These are phyloP conservation scores for Scaptomyza reducta DNA, from an alignment of 2,888 invertebrate genomes.

Conservation along the genomic window DNA sequence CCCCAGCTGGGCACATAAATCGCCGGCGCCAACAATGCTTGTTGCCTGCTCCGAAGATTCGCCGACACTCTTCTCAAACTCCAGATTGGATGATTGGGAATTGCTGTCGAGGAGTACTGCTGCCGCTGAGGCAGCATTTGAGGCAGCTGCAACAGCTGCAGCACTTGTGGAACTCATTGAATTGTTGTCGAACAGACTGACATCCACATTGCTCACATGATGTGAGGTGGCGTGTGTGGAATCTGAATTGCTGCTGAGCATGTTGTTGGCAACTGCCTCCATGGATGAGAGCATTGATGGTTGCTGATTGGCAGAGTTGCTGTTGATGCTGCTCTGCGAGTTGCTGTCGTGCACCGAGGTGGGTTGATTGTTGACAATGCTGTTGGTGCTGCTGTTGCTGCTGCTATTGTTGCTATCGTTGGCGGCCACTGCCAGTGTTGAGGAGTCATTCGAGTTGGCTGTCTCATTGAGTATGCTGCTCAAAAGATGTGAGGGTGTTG, in stretches of 20 bases:
- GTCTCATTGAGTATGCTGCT: conserved; percentile 82
- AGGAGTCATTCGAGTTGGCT: conserved; percentile 83
- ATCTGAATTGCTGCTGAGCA: conserved; percentile 81
- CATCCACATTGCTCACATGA: conserved; percentile 69
- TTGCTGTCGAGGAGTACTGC: conserved; percentile 81
- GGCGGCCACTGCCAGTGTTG: conserved; percentile 82
- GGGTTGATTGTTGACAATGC: conserved; percentile 84
- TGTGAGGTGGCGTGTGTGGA: conserved; percentile 66
- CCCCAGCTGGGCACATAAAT: conserved; percentile 41
- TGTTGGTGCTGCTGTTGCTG: conserved; percentile 83
- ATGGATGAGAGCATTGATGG: conserved; percentile 65
- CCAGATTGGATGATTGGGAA: conserved; percentile 77
- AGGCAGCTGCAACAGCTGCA: conserved; percentile 70
- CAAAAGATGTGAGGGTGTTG: conserved; percentile 76
- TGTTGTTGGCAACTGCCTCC: conserved; percentile 56
- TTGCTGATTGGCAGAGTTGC: conserved; percentile 74
- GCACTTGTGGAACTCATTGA: conserved; percentile 82
- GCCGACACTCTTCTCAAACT: conserved; percentile 61
- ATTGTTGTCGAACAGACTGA: conserved; percentile 79
- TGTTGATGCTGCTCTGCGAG: conserved; percentile 83
- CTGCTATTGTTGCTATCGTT: conserved; percentile 84
- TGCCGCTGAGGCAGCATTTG: conserved; percentile 73
- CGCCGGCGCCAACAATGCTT: conserved; percentile 5
- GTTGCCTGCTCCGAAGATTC: conserved; percentile 37
- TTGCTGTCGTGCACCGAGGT: conserved; percentile 84